Percentiles rank a stretch among this genome's conserved stretches.
These are phyloP conservation scores for Scaptodrosophila latifasciaeformis DNA, from an alignment of 2,888 invertebrate genomes.

Conservation along the genomic window DNA sequence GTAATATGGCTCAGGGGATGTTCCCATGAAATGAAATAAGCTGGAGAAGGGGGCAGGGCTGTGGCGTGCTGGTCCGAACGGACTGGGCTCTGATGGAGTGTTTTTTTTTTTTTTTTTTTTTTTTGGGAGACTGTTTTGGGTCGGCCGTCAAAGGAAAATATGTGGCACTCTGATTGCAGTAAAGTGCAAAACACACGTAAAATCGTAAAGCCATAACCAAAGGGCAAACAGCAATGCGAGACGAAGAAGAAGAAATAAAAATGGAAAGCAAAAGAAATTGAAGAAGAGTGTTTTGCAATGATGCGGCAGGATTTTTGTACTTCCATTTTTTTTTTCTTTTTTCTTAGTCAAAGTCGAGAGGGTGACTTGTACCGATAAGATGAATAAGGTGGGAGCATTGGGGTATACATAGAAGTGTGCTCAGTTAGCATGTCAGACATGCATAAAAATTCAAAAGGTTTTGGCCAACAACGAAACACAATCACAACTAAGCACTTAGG, in stretches of 20 bases:
- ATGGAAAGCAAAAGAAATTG: slow-evolving; percentile 27
- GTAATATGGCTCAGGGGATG: slow-evolving; percentile 60
- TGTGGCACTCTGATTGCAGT: slow-evolving; percentile 51
- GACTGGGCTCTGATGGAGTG: too few species aligned
- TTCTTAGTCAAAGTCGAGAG: slow-evolving; percentile 7
- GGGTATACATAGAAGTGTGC: neutral
- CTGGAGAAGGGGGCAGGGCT: slow-evolving; percentile 20
- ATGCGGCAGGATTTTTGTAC: slow-evolving; percentile 49
- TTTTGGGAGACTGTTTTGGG: too few species aligned
- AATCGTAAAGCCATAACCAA: too few species aligned
- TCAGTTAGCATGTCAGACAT: slow-evolving; percentile 38
- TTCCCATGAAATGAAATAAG: too few species aligned
- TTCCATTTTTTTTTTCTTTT: slow-evolving; percentile 6
- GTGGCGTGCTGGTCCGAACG: slow-evolving; percentile 20
- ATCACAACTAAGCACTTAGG: too few species aligned
- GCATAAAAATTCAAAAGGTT: slow-evolving; percentile 31
- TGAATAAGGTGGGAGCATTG: slow-evolving; percentile 2
- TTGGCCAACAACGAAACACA: too few species aligned
- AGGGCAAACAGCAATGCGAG: slow-evolving; percentile 8
- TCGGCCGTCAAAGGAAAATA: slow-evolving; percentile 8
- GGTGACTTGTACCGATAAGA: slow-evolving; percentile 50
- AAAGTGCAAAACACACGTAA: slow-evolving; percentile 48
- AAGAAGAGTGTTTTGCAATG: slow-evolving; percentile 47
- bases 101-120: too few species aligned
- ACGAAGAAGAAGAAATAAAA: slow-evolving; percentile 6